Base-by-base conservation (phyloP, 2,888 invertebrate genomes). In the Osmoderma eremita region DNA sequence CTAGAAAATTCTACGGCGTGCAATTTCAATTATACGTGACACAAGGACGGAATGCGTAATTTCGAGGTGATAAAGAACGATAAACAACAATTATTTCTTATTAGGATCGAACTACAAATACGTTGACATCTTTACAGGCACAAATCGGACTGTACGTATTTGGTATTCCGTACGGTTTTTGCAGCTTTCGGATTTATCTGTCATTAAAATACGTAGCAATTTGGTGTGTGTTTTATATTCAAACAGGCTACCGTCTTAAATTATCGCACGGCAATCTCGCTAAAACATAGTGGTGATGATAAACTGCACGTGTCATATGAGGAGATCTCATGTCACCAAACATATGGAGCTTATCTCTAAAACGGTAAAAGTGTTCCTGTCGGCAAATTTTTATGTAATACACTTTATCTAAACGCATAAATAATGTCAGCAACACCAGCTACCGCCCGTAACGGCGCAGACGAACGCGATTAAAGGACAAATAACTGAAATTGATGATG, bases 31-130 rank as follows among this genome's bases (percentile, higher is more conserved):
- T 68, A 69, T 68, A 61, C 36, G 45, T 41, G 45, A 13, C 41
- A 30, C 67, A 67, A 67, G 30, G 41, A 39, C 42, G 30, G 73
- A 73, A 72, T 73, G 71, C 71, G 48, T 73, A 72, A 71, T 71
- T 67, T 61, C 58, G 45, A 58, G 66, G 64, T 71, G 18, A 56
- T 70, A 65, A 53, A 17, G 15, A 63, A 67, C 71, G 62, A 74
- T 74, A 74, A 74, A 74, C 72, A 74, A 74, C 73, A 74, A 74
- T 74, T 74, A 74, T 72, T 68, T 67, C 72, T 70, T 72, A 74
- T 72, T 74, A 70, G 70, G 67, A 17, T 36, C 42, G 58, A 58
- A 45, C 68, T 71, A 69, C 63, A 63, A 63, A 72, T 70, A 67
- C 51, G 67, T 42, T 45, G 58, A 53, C 53, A 36, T 53, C 15